These are phyloP conservation scores for Antennarius maculatus DNA, from an alignment of 2,797 vertebrate genomes.

Conservation along the genomic window DNA sequence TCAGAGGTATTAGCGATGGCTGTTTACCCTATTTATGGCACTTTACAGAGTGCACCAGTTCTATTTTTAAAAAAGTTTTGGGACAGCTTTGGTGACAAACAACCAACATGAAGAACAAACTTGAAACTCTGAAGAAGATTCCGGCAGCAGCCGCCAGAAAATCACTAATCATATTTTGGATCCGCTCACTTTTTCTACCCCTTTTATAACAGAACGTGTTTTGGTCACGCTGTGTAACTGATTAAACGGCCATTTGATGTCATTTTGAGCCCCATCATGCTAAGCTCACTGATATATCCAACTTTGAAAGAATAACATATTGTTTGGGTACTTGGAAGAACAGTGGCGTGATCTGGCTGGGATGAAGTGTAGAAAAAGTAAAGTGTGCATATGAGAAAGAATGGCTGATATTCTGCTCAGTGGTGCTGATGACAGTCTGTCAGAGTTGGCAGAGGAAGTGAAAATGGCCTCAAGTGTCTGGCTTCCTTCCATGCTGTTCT, in stretches of 20 bases:
- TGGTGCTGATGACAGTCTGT: conserved; percentile 73
- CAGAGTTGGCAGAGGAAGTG: conserved; percentile 75
- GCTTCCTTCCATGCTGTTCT: conserved; percentile 69
- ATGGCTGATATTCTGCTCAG: conserved; percentile 69
- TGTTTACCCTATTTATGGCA: conserved; percentile 23
- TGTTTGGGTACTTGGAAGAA: conserved; percentile 73
- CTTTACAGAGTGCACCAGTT: conserved; percentile 20
- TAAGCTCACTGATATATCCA: conserved; percentile 68
- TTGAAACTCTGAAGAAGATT: conserved; percentile 67
- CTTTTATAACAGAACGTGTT: conserved; percentile 67
- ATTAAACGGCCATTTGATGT: conserved; percentile 69
- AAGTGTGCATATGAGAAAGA: conserved; percentile 52
- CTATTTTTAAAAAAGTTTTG: conserved; percentile 58
- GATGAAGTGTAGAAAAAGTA: conserved; percentile 63
- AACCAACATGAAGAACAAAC: conserved; percentile 46
- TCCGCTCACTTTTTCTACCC: conserved; percentile 49
- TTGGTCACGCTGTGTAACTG: conserved; percentile 52
- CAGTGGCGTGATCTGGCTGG: conserved; percentile 60
- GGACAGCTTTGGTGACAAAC: conserved; percentile 50
- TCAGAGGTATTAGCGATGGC: conserved; percentile 1
- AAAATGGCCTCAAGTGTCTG: conserved; percentile 80
- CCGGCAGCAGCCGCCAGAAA: conserved; percentile 55
- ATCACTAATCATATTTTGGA: conserved; percentile 61
- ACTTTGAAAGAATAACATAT: conserved; percentile 76
- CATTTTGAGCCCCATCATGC: conserved; percentile 68